Evolutionary conservation across 2,797 vertebrate species (phyloP).

Genomic region (Lithobates pipiens): DNA sequence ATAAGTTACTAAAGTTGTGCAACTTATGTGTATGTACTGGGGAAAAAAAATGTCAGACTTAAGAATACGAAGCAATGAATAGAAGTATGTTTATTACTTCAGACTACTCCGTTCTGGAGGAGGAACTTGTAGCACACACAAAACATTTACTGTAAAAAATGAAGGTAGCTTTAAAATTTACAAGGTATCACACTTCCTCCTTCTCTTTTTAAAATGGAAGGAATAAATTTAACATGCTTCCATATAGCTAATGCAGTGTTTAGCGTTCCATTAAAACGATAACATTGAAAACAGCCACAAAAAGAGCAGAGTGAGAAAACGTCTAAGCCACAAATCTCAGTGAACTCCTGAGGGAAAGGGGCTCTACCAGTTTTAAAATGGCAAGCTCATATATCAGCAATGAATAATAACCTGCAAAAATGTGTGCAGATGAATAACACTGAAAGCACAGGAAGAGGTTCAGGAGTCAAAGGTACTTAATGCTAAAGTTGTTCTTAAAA

Average conservation of each 20-base stretch:
- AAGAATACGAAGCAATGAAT: slow-evolving; percentile 21
- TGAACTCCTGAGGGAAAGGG: slow-evolving; percentile 66
- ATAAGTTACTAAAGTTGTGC: neutral
- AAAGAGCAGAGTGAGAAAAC: slow-evolving; percentile 67
- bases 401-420: slow-evolving; percentile 70
- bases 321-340: slow-evolving; percentile 70
- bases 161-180: slow-evolving; percentile 73
- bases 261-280: slow-evolving; percentile 72
- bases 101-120: slow-evolving; percentile 22
- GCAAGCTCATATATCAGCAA: slow-evolving; percentile 69
- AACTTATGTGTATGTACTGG: neutral
- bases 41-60: slow-evolving; percentile 17
- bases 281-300: slow-evolving; percentile 68
- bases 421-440: slow-evolving; percentile 64
- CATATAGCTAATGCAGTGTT: slow-evolving; percentile 71
- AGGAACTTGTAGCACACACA: slow-evolving; percentile 37
- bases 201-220: slow-evolving; percentile 64
- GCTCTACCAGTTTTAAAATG: slow-evolving; percentile 67
- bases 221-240: slow-evolving; percentile 68
- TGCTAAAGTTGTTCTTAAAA: slow-evolving; percentile 16
- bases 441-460: slow-evolving; percentile 53
- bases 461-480: slow-evolving; percentile 36
- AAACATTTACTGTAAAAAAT: slow-evolving; percentile 58
- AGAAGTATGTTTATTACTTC: slow-evolving; percentile 34
- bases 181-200: slow-evolving; percentile 65